Evolutionary conservation across 2,113 vertebrate species (phyloP).

Genomic region (Camelus bactrianus): DNA sequence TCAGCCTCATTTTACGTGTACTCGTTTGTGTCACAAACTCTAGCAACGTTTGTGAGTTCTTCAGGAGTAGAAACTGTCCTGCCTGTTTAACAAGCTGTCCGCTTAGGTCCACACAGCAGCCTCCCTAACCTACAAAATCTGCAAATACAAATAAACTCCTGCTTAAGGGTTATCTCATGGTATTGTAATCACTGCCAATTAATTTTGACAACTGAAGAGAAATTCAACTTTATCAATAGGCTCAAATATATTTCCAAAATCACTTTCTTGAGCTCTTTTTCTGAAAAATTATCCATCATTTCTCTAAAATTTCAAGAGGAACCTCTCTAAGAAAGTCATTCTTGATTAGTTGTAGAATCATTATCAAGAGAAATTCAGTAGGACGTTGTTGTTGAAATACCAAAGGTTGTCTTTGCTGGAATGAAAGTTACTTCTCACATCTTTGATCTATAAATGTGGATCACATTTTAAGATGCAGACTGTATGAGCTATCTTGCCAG

Average conservation of each 20-base stretch:
- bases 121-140: background rate
- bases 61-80: background rate
- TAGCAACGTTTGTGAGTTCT: background rate
- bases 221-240: background rate
- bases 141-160: background rate
- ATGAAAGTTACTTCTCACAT: background rate
- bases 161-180: background rate
- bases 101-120: background rate
- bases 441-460: background rate
- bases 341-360: background rate
- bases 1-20: background rate
- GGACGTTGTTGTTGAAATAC: background rate
- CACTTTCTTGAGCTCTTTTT: conserved; percentile 30
- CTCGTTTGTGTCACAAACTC: background rate
- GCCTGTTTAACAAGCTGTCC: background rate
- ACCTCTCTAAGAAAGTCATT: conserved; percentile 7
- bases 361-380: background rate
- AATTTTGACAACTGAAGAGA: background rate
- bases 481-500: background rate
- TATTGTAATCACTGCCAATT: background rate
- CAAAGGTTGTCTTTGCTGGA: background rate
- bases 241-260: background rate
- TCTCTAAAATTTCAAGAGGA: conserved; percentile 11
- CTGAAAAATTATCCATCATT: background rate
- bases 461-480: background rate